Base-by-base conservation (phyloP, 2,113 vertebrate species). In the Etheostoma cragini region DNA sequence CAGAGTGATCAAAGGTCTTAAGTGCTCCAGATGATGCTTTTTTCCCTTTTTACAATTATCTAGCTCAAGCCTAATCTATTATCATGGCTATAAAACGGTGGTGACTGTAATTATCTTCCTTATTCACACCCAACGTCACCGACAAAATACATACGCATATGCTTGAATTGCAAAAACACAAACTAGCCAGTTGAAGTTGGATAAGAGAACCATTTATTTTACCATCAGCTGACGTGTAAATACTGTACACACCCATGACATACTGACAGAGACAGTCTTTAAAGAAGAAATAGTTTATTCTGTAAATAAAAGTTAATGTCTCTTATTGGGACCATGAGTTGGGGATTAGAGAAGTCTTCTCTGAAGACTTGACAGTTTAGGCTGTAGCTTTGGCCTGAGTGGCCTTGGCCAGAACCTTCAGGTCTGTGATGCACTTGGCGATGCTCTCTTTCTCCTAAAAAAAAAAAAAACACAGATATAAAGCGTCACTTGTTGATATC, bases 361-460 rank as follows among this genome's bases (percentile, higher is more conserved):
- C 49, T 73, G 66, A 74, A 88, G 78, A 78, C 62, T 21, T 1
- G 49, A 72, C 47, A 33, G 64, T 85, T 92, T 86, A 95, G 12
- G 19, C 85, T 14, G 85, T 68, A 24, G 93, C 91, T 10, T 81
- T 84, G 21, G 95, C 94, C 8, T 95, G 96, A 7, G 92, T 93
- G 0, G 82, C 84, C 91, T 96, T 97, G 11, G 98, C 96, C 54
- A 99, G 88, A 0, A 88, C 82, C 86, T 98, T 99, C 85, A 99
- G 95, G 89, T 99, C 98, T 69, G 94, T 16, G 82, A 99, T 97
- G 92, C 98, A 99, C 90, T 99, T 99, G 46, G 97, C 94, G 56
- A 99, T 96, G 71, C 97, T 98, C 49, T 97, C 97, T 72, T 99
- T 98, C 81, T 99, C 97, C 98, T 99, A 90, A 71, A 87, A 95